Evolutionary conservation across 2,113 vertebrate genomes (phyloP), one percentile per base, ranked within the genome.

Genomic region (Poecilia latipinna): DNA sequence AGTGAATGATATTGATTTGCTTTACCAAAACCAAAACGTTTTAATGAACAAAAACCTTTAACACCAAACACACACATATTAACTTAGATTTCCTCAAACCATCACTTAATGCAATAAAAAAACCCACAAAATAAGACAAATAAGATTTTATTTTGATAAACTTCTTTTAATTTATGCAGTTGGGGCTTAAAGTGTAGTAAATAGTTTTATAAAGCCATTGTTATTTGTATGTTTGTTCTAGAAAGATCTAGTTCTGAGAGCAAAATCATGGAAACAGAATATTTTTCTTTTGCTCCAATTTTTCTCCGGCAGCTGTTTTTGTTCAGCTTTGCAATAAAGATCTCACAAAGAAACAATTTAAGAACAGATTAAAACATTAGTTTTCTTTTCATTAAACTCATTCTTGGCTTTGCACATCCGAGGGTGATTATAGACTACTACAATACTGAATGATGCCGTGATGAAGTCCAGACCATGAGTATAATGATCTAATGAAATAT

Each of bases 401-500:
- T 33, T 48, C 37, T 35, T 66, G 37, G 33, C 63, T 1, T 42
- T 32, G 15, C 68, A 42, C 31, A 32, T 60, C 19, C 8, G n/a
- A 19, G 42, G 4, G 62, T 67, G 26, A 26, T 22, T 22, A 70
- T 61, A n/a, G 51, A n/a, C 22, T 19, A 22, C 17, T 54, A 2
- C 22, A 24, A 54, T 26, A 70, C 62, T 12, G 44, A 51, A 33
- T 29, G 44, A 54, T 76, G 68, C 67, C 35, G 64, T 54, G 70
- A 74, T 32, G 77, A 70, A 29, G 74, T 70, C 73, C 63, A 78
- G 68, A 19, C 83, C 32, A 29, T 42, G 26, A 66, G 13, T 28
- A 68, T 85, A 91, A 85, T 79, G 87, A 90, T 89, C 84, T 82
- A 77, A 91, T 96, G 80, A 96, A 96, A 95, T 94, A 96, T 96